These are phyloP conservation scores for Tachina lurida DNA, from an alignment of 2,888 invertebrate genomes.

Conservation along the genomic window DNA sequence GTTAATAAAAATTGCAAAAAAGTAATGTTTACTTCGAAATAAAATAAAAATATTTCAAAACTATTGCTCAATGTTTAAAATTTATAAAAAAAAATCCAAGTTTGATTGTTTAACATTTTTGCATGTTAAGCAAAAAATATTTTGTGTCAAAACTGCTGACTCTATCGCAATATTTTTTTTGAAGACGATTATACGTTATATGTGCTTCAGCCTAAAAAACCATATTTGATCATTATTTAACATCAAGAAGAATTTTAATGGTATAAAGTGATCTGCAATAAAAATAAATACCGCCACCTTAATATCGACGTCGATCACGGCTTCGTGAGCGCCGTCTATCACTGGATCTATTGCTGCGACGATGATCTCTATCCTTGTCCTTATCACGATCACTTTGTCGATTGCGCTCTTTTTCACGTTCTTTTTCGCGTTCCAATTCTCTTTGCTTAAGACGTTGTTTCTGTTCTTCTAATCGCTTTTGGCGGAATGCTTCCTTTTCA, in stretches of 20 bases:
- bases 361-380: constrained; percentile 78
- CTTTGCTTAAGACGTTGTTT: constrained; percentile 87
- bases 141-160: constrained; percentile 25
- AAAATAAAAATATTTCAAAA: constrained; percentile 55
- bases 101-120: constrained; percentile 25
- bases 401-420: constrained; percentile 78
- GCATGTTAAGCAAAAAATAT: constrained; percentile 29
- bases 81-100: constrained; percentile 17
- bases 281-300: constrained; percentile 72
- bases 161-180: constrained; percentile 43
- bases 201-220: constrained; percentile 60
- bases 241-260: constrained; percentile 51
- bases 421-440: constrained; percentile 80
- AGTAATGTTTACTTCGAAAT: background rate
- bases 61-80: constrained; percentile 39
- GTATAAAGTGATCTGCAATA: constrained; percentile 67
- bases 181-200: constrained; percentile 37
- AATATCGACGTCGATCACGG: constrained; percentile 82
- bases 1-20: background rate
- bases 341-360: constrained; percentile 73
- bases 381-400: constrained; percentile 79
- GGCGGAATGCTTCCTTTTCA: constrained; percentile 93
- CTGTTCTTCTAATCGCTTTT: constrained; percentile 93
- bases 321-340: constrained; percentile 79
- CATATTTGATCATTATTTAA: constrained; percentile 59